Conservation (phyloP, 1,140 invertebrate species). For the Adoxophyes honmai region DNA sequence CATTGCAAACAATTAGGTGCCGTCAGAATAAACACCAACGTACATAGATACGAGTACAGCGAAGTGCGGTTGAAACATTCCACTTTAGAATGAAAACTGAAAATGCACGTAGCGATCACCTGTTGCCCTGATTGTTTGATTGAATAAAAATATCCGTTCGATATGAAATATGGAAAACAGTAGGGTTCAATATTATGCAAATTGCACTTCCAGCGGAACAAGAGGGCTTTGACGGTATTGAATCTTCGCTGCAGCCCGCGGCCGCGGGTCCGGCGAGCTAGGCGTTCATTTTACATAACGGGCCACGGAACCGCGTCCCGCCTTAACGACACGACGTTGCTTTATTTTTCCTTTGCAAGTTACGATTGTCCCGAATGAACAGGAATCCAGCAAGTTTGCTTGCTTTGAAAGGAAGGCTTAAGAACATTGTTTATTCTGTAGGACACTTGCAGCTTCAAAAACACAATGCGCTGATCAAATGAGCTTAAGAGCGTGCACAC, state of each 20-base stretch:
- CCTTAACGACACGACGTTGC: background rate
- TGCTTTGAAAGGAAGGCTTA: too few species aligned
- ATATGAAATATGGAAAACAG: background rate
- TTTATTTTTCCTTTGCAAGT: too few species aligned
- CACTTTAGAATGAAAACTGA: background rate
- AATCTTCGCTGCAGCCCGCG: background rate
- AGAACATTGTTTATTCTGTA: too few species aligned
- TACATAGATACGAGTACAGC: background rate
- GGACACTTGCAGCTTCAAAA: too few species aligned
- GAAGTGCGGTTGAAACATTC: background rate
- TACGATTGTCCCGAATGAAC: too few species aligned
- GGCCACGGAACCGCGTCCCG: background rate
- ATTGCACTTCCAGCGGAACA: conserved; percentile 6
- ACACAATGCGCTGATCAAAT: too few species aligned
- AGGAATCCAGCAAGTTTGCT: too few species aligned
- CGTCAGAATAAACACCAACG: background rate
- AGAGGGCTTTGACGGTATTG: conserved; percentile 1
- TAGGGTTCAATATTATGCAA: conserved; percentile 15
- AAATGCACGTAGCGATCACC: background rate
- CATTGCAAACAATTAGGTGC: too few species aligned
- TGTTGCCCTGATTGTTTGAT: conserved; percentile 3
- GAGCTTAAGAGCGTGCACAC: too few species aligned
- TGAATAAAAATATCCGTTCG: conserved; percentile 2
- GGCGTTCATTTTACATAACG: background rate
- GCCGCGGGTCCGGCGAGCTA: background rate